Evolutionary conservation across 2,797 vertebrate species (phyloP).

Genomic region (Acanthornis magna): DNA sequence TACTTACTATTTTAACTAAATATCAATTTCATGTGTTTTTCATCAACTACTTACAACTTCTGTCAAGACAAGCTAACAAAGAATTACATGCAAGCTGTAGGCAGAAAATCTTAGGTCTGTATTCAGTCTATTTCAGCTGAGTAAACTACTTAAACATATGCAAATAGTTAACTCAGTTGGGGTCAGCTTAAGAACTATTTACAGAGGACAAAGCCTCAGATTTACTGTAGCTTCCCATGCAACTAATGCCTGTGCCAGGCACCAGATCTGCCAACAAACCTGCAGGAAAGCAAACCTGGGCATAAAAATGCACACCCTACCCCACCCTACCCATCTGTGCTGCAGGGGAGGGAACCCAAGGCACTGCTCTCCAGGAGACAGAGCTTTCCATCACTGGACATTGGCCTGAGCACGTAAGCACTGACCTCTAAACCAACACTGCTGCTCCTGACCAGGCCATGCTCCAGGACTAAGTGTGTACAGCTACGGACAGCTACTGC

Average conservation of each 20-base stretch:
- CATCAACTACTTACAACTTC: background rate
- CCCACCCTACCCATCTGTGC: background rate
- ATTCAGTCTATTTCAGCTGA: background rate
- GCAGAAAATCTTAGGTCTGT: background rate
- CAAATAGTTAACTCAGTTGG: background rate
- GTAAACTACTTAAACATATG: background rate
- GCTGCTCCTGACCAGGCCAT: background rate
- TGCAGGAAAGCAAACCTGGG: background rate
- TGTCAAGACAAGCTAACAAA: background rate
- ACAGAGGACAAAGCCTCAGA: background rate
- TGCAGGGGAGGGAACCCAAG: background rate
- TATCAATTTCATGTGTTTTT: background rate
- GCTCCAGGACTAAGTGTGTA: background rate
- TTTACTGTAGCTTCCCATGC: background rate
- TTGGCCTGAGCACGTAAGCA: background rate
- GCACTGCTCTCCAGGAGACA: background rate
- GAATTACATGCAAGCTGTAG: background rate
- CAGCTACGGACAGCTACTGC: background rate
- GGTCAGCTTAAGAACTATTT: slow-evolving; percentile 9
- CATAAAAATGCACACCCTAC: background rate
- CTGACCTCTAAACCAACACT: background rate
- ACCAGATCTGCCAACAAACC: background rate
- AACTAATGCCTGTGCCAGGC: background rate
- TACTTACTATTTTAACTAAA: background rate
- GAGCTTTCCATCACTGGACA: background rate